A percentile compares a stretch with the other conserved stretches of the same genome.
Evolutionary conservation across 2,797 vertebrate species (phyloP).

Genomic region (Clarias platycephalus): DNA sequence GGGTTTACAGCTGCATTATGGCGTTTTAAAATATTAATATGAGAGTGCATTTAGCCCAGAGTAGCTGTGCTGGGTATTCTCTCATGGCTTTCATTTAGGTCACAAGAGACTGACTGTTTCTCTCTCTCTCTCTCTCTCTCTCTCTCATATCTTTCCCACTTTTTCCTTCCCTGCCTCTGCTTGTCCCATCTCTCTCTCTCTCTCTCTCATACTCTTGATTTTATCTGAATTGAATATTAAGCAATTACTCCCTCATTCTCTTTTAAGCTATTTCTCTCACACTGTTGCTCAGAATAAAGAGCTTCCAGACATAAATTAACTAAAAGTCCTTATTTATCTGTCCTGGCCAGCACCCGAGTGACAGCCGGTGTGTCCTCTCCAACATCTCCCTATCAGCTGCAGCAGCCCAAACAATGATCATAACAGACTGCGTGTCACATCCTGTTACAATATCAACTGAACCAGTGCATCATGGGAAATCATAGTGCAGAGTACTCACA

Average conservation of each 20-base stretch:
- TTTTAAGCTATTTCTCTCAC: slow-evolving; percentile 57
- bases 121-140: slow-evolving; percentile 71
- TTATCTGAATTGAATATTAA: slow-evolving; percentile 91
- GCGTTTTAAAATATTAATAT: slow-evolving; percentile 99
- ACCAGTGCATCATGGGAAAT: slow-evolving; percentile 76
- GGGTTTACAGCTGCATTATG: slow-evolving; percentile 93
- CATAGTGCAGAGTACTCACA: slow-evolving; percentile 61
- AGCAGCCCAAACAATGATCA: slow-evolving; percentile 81
- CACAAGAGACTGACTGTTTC: slow-evolving; percentile 89
- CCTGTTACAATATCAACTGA: slow-evolving; percentile 80
- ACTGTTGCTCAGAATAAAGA: background rate
- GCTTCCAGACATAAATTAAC: background rate
- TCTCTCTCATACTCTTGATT: slow-evolving; percentile 80
- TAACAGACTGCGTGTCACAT: slow-evolving; percentile 87
- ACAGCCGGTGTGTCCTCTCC: slow-evolving; percentile 56
- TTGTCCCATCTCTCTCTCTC: slow-evolving; percentile 64
- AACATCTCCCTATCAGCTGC: slow-evolving; percentile 55
- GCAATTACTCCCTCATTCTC: slow-evolving; percentile 68
- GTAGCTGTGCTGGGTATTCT: slow-evolving; percentile 88
- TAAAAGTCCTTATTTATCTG: background rate
- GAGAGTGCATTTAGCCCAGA: slow-evolving; percentile 99
- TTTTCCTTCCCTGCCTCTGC: slow-evolving; percentile 1
- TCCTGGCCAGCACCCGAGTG: slow-evolving; percentile 58
- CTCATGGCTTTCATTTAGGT: slow-evolving; percentile 87
- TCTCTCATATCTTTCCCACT: slow-evolving; percentile 57